Evolutionary conservation across 1,140 invertebrate genomes (phyloP), one percentile per base, ranked within the genome.

Genomic region (Polyergus mexicanus): DNA sequence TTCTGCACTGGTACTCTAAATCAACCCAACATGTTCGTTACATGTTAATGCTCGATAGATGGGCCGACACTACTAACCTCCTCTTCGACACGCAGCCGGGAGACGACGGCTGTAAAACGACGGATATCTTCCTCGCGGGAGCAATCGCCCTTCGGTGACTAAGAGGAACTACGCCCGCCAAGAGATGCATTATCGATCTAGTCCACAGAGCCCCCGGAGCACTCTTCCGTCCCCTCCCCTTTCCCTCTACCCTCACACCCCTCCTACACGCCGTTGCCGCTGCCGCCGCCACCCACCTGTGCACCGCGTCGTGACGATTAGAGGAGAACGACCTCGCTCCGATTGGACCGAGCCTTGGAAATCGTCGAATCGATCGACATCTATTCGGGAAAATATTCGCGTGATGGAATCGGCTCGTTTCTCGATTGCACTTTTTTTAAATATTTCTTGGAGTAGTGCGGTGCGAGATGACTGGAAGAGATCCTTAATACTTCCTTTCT

Each of bases 161-260:
- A 88, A 91, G 90, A 91, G 92, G 86, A 91, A 91, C 92, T 91
- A 92, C 90, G 92, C 91, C 90, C 91, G 93, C 84, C 91, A 89
- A 86, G 93, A 92, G 93, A 93, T 94, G 93, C 92, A 94, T 93
- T 94, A 94, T 94, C 93, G 94, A 94, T 94, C 93, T 93, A 93
- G 93, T 94, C 93, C 92, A 89, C 91, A 92, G 91, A 54, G 4
- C 78, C 90, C 92, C 89, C 84, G 89, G 77, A 80, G 81, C 84
- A 85, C 87, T 78, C 88, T 86, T 84, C 90, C 85, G 88, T 89
- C 88, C 16, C 19, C 90, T 76, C 60, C 84, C 83, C 69, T 88
- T 86, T 86, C 89, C 83, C 78, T 83, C 75, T 88, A 77, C 89
- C 91, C 88, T 76, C 86, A 58, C 84, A 85, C 77, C 84, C 41